These are phyloP conservation scores for Trachelus stipa DNA, from an alignment of 2,888 invertebrate genomes.

Conservation along the genomic window DNA sequence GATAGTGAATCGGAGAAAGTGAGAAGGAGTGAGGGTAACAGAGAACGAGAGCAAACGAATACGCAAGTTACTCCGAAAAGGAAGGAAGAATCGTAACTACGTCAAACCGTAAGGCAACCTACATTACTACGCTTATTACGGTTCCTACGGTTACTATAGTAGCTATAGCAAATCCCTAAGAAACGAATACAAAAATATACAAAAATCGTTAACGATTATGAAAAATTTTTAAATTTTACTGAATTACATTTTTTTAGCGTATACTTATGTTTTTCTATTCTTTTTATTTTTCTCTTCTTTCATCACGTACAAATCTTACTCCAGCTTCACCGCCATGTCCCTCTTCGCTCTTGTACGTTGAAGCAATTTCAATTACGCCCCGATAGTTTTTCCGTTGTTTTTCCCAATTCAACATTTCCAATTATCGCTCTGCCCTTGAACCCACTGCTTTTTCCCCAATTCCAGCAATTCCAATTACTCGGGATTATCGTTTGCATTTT, in stretches of 20 bases:
- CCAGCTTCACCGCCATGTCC: not conserved
- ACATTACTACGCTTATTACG: not conserved
- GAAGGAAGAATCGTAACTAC: not conserved
- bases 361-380: not conserved
- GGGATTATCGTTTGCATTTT: not conserved
- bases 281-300: not conserved
- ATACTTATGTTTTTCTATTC: not conserved
- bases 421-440: not conserved
- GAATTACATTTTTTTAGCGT: not conserved
- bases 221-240: not conserved
- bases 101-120: not conserved
- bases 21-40: not conserved
- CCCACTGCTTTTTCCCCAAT: not conserved
- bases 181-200: not conserved
- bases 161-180: not conserved
- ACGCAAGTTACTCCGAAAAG: not conserved
- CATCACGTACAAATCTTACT: not conserved
- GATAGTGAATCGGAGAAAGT: not conserved
- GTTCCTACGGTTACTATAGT: not conserved
- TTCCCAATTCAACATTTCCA: not conserved
- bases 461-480: not conserved
- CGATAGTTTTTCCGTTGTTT: not conserved
- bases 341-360: not conserved
- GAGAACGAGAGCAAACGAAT: not conserved
- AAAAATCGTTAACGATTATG: not conserved